phyloP scores from a whole-genome alignment of 2,797 vertebrate genomes.

The Moxostoma hubbsi region DNA sequence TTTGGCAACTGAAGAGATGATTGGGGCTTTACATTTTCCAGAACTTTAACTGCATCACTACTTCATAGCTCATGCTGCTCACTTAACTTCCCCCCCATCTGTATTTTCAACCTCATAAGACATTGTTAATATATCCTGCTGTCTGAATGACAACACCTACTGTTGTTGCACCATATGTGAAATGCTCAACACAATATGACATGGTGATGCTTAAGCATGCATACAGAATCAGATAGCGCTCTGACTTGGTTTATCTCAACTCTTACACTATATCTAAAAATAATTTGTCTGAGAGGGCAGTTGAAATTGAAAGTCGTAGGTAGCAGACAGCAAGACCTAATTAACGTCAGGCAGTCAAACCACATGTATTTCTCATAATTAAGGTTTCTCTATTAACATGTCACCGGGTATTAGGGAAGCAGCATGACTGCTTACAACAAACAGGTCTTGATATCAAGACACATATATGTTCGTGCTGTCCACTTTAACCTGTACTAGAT shows the following conservation, averaged over 20 bases:
- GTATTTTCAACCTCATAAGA: conserved; percentile 49
- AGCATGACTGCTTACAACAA: not conserved
- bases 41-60: conserved; percentile 4
- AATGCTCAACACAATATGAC: not conserved
- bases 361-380: conserved; percentile 31
- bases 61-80: not conserved
- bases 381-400: conserved; percentile 22
- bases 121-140: conserved; percentile 20
- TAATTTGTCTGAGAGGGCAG: not conserved
- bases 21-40: conserved; percentile 23
- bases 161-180: not conserved
- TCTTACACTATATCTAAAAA: not conserved
- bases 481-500: not conserved
- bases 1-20: conserved; percentile 42
- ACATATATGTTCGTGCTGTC: not conserved
- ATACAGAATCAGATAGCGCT: not conserved
- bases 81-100: conserved; percentile 7
- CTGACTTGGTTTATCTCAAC: not conserved
- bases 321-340: conserved; percentile 42
- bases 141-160: not conserved
- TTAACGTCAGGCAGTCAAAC: conserved; percentile 50
- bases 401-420: conserved; percentile 20
- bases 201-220: not conserved
- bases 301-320: conserved; percentile 18
- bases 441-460: conserved; percentile 8